Base-by-base conservation (phyloP, 2,113 vertebrate genomes). In the Lepus timidus region DNA sequence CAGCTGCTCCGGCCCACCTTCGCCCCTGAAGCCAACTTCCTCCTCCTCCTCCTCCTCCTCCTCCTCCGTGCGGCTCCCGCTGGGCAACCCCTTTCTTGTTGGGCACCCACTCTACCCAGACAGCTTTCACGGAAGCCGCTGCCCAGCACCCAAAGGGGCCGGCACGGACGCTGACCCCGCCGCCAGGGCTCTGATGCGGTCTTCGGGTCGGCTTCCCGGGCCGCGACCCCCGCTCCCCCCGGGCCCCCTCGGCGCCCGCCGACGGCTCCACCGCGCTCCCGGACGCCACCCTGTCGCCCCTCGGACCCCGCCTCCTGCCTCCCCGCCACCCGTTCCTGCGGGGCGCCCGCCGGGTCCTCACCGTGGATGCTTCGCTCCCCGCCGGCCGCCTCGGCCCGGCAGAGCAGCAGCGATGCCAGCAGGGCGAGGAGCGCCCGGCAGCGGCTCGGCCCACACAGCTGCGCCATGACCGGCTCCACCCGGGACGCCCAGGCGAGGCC, bases 351-450 rank as follows among this genome's bases (percentile, higher is more conserved):
- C 39, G 0, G 44, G 49, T 27, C 67, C 96, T 96, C 96, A 97
- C 96, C 97, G 55, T 94, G 75, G 36, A 94, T 4, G 91, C 20
- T 49, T 3, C 39, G 70, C 23, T 92, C 94, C 86, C 73, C 67
- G 71, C 64, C 67, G 89, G 93, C 55, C 52, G 93, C 95, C 80
- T 84, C 31, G 5, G 89, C 76, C 75, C 90, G 27, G 23, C 11
- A 17, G 29, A 96, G 83, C 1, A 97, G 85, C 95, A 96, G 75
- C 33, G 86, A 73, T 3, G 36, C 85, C 90, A 97, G 73, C 71
- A 97, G 88, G 68, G 76, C 84, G 16, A 96, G 70, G 29, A 97
- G 91, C 49, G 74, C 94, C 80, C 25, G 25, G 79, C 74, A n/a
- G 14, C 78, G 83, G 71, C 83, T 67, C 44, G 2, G 80, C 44